A percentile compares a stretch with the other conserved stretches of the same genome.
These are phyloP conservation scores for Atta texana DNA, from an alignment of 1,140 invertebrate genomes.

Conservation along the genomic window DNA sequence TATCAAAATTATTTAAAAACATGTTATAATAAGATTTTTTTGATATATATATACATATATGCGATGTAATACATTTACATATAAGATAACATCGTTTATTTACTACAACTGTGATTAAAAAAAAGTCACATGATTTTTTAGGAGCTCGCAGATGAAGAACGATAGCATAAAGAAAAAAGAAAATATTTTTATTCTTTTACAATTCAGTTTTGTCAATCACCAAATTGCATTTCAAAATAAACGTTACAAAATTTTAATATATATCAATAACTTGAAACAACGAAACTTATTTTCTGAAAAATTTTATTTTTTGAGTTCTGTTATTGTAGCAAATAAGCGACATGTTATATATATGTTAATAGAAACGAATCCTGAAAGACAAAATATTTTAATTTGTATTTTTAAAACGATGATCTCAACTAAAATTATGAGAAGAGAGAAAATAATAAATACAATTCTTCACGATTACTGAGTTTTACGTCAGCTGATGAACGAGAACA, in stretches of 20 bases:
- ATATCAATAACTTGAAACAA: too few species aligned
- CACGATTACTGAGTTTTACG: neutral
- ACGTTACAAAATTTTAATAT: too few species aligned
- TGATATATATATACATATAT: too few species aligned
- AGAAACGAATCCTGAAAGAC: neutral
- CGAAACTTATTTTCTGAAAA: too few species aligned
- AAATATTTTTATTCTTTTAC: too few species aligned
- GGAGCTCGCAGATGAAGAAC: too few species aligned
- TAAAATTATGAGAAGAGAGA: neutral
- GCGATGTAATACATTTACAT: neutral
- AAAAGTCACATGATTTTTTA: too few species aligned
- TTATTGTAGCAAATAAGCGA: too few species aligned
- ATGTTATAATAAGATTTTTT: neutral
- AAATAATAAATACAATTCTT: neutral
- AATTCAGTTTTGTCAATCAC: too few species aligned
- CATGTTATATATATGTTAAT: neutral
- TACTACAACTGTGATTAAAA: neutral
- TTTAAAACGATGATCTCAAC: slow-evolving; percentile 14
- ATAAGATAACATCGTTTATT: neutral
- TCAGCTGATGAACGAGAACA: slow-evolving; percentile 32
- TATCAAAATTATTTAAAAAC: neutral
- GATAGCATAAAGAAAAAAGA: too few species aligned
- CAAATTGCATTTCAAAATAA: neutral
- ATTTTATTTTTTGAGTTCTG: too few species aligned
- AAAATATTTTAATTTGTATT: neutral